Conservation (phyloP, 2,797 vertebrate species). For the Saxicola maurus region DNA sequence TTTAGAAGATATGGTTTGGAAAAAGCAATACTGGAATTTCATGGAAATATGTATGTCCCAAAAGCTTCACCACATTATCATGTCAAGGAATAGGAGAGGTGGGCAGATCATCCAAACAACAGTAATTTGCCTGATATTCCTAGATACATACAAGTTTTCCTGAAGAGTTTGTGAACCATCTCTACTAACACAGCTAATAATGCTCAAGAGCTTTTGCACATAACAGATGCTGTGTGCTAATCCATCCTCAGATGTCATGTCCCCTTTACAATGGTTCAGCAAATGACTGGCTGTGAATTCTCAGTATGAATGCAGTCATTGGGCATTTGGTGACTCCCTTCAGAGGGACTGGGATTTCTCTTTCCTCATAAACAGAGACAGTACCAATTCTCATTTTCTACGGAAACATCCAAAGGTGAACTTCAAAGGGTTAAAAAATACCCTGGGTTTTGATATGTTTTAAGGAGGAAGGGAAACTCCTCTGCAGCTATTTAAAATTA, state of each 20-base stretch:
- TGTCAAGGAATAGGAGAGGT: neutral
- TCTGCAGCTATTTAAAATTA: neutral
- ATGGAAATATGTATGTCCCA: neutral
- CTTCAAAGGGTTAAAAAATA: conserved; percentile 4
- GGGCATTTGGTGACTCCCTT: neutral
- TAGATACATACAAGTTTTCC: neutral
- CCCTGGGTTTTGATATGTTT: neutral
- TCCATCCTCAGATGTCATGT: neutral
- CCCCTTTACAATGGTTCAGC: neutral
- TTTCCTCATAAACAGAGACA: neutral
- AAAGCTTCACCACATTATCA: neutral
- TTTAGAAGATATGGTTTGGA: neutral
- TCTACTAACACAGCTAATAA: neutral
- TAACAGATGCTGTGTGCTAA: rapidly evolving
- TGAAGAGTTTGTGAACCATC: neutral
- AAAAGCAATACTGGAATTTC: neutral
- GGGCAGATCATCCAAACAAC: neutral
- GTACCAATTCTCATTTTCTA: neutral
- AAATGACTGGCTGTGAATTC: neutral
- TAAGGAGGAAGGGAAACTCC: neutral
- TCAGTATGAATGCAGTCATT: neutral
- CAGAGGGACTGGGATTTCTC: neutral
- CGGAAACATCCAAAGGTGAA: neutral
- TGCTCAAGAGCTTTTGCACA: neutral
- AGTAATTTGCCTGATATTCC: neutral